Base-by-base conservation (phyloP, 1,140 invertebrate species). In the Nephila pilipes region DNA sequence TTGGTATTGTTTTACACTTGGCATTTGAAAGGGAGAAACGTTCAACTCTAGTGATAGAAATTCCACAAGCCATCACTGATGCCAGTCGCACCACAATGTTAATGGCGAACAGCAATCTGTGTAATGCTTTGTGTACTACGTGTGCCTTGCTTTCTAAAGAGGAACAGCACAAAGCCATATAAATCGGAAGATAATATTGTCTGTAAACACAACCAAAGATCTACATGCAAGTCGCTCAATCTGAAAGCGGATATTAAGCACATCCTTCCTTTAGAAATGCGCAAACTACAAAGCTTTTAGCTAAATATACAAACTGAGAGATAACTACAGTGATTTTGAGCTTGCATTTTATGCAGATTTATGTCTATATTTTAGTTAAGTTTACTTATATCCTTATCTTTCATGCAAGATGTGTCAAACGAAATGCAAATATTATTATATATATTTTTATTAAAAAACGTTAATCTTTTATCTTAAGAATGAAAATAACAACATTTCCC, bases 161-260 rank as follows among this genome's bases (percentile, higher is more conserved):
- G 32, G 12, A 16, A 75, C 3, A 4, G 69, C 14, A 75, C 69
- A 75, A 75, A 75, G 69, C 69, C 69, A 75, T 29, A 75, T 75
- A 75, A 75, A 75, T 75, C 69, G 69, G 69, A 75, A 36, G 69
- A 75, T 75, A 75, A 75, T 75, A 75, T 29, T 75, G 29, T 75
- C 69, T 75, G 69, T 36, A 36, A 32, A 25, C 29, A 29, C 29
- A 29, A 75, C 69, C 69, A 75, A 75, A 75, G 69, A 75, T 75
- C 69, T 75, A 29, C 69, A 18, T 20, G 29, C 69, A 75, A 75
- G 69, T 75, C 18, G 69, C 69, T 20, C 29, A 25, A 65, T 36
- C 29, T 1, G 69, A 75, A 75, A 75, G 18, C 69, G 69, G 69
- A 75, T 75, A 75, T 75, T 29, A 75, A 32, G 32, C 32, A 36